phyloP scores from a whole-genome alignment of 1,140 invertebrate genomes.

The Orussus abietinus region DNA sequence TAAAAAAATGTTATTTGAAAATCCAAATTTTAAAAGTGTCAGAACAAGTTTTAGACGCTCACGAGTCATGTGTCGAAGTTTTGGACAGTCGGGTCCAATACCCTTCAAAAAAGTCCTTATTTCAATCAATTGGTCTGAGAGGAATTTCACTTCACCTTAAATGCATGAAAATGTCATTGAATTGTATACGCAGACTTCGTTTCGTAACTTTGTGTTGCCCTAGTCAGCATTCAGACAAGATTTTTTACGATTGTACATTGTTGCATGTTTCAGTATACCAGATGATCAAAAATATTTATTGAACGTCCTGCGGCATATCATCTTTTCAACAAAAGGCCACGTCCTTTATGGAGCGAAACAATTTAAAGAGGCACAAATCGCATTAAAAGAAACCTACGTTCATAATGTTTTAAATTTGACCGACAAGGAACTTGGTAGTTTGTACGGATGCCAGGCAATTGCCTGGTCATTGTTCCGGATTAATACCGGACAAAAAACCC shows the following conservation, averaged over 20 bases:
- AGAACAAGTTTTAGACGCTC: too few species aligned
- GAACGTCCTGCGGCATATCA: background rate
- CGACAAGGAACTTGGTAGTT: background rate
- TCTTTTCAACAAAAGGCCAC: background rate
- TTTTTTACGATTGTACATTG: background rate
- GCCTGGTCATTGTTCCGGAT: background rate
- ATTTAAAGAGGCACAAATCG: background rate
- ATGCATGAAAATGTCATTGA: background rate
- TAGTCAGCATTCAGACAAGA: background rate
- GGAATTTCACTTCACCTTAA: too few species aligned
- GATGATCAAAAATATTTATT: conserved; percentile 1
- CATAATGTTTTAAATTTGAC: background rate
- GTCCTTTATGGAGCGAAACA: background rate
- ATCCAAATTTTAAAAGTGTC: too few species aligned
- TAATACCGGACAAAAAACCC: background rate
- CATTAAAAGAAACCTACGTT: background rate
- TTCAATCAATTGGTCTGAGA: too few species aligned
- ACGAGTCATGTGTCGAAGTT: too few species aligned
- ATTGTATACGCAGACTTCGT: background rate
- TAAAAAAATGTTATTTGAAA: too few species aligned
- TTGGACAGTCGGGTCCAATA: too few species aligned
- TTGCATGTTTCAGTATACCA: background rate
- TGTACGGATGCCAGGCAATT: background rate
- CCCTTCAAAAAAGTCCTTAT: too few species aligned
- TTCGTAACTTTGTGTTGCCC: too few species aligned